Evolutionary conservation across 2,888 invertebrate species (phyloP), one percentile per base, ranked within the genome.

Genomic region (Hydraecia micacea): DNA sequence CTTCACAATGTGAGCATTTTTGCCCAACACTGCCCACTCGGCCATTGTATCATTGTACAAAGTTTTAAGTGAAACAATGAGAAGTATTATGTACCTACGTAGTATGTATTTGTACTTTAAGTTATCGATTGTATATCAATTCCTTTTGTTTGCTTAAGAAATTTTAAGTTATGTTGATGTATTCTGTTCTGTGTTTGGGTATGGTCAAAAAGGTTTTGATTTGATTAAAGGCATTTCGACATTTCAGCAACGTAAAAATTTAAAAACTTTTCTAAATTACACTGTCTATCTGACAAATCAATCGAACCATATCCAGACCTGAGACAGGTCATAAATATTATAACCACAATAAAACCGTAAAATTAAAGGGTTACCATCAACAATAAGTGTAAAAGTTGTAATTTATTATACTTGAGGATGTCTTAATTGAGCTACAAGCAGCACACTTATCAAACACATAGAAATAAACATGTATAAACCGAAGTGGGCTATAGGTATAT

Each of bases 1-100:
- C 89, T 94, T 94, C 94, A 92, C 92, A 93, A 95, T 91, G 87
- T 89, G 89, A 90, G 91, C 88, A 93, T 93, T 95, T 95, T 94
- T 93, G 94, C 94, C 89, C 91, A 92, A 92, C 91, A 90, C 92
- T 91, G 90, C 93, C 93, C 93, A 94, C 93, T 90, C 90, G 80
- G 75, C 83, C 86, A 87, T 91, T 88, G 87, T 81, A 72, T 52
- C 79, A 69, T 72, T 78, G 70, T 88, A 80, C 75, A 76, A 81
- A 90, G 89, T 85, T 87, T 86, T 87, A 81, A 87, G 81, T 83
- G 85, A 92, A 94, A 95, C 95, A 95, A 95, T 95, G 93, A 92
- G 87, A 85, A 88, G 88, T 89, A 89, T 92, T 92, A 87, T n/a
- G 18, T 70, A 75, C 58, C 9, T 39, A 4, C 66, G 62, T 74